Evolutionary conservation across 1,140 invertebrate species (phyloP).

Genomic region (Bombus difficillimus): DNA sequence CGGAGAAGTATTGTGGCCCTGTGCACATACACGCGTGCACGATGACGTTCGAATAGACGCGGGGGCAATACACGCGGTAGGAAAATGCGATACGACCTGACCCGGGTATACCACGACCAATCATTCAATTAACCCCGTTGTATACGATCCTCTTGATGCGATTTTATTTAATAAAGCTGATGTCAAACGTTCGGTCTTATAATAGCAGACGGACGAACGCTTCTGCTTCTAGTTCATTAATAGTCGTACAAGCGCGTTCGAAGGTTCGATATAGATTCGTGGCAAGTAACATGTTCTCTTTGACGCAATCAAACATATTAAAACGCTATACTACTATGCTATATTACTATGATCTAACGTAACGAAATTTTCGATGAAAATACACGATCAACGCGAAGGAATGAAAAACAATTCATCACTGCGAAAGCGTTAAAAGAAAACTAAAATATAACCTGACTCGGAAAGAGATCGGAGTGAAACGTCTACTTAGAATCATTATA

Average conservation of each 20-base stretch:
- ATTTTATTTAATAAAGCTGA: constrained; percentile 80
- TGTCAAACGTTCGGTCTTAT: constrained; percentile 58
- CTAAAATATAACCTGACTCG: not conserved
- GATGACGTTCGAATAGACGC: constrained; percentile 7
- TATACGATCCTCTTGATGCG: constrained; percentile 75
- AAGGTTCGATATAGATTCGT: not conserved
- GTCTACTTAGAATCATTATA: too few relatives aligned
- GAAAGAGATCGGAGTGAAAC: not conserved
- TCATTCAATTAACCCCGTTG: constrained; percentile 79
- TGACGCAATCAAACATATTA: not conserved
- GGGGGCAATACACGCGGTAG: constrained; percentile 21
- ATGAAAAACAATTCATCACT: not conserved
- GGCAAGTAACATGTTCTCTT: too few relatives aligned
- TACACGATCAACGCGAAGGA: not conserved
- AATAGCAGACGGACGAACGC: constrained; percentile 46
- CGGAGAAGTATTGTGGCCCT: not conserved
- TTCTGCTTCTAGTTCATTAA: constrained; percentile 41
- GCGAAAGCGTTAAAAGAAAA: not conserved
- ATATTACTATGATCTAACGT: not conserved
- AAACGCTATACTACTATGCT: accelerated
- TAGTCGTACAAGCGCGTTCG: not conserved
- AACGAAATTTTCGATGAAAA: not conserved
- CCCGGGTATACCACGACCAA: constrained; percentile 70
- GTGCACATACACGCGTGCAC: too few relatives aligned
- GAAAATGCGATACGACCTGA: constrained; percentile 66